phyloP scores from a whole-genome alignment of 2,113 vertebrate species.

The Anguilla japonica region DNA sequence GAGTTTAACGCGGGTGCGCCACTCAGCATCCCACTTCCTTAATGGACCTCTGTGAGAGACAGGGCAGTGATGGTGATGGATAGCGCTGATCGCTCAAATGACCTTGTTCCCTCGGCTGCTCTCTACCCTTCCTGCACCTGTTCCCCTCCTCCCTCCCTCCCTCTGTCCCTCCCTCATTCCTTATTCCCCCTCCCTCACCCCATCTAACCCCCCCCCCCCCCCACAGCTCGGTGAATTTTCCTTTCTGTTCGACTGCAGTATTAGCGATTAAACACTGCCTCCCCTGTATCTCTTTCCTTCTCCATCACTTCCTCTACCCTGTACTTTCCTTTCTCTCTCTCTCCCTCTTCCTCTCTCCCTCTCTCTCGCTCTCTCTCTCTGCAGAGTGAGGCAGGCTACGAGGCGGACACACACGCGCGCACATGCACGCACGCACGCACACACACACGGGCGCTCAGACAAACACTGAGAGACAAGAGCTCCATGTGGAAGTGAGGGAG shows the following conservation, averaged over 20 bases:
- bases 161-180: neutral
- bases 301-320: no score
- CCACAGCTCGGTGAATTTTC: neutral
- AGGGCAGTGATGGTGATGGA: neutral
- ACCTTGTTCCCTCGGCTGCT: neutral
- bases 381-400: slow-evolving; percentile 1
- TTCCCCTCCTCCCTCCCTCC: neutral
- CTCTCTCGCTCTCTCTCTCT: neutral
- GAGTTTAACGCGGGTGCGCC: neutral
- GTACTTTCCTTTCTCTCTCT: no score
- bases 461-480: neutral
- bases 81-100: neutral
- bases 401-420: neutral
- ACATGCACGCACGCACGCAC: neutral
- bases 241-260: neutral
- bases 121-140: neutral
- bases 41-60: neutral
- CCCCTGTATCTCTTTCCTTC: neutral
- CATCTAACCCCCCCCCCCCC: no score
- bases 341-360: neutral
- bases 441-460: neutral
- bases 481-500: slow-evolving; percentile 8
- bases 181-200: no score
- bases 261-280: neutral
- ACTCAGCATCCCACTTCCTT: neutral